These are phyloP conservation scores for Australoheros facetus DNA, from an alignment of 2,797 vertebrate species.

Conservation along the genomic window DNA sequence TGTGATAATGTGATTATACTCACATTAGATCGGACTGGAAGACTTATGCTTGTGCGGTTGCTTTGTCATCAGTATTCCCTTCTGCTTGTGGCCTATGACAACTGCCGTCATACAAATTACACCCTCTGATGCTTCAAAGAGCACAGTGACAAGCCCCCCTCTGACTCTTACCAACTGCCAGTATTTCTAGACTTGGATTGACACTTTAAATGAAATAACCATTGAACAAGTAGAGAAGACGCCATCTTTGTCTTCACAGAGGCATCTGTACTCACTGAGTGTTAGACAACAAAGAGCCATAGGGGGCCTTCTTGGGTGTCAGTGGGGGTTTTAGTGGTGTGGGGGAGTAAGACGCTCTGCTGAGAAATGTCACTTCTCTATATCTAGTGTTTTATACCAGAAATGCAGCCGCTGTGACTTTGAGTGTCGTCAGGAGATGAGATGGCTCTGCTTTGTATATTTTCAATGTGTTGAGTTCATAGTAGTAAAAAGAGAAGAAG, in stretches of 20 bases:
- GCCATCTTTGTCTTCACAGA: slow-evolving; percentile 60
- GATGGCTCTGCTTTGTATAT: slow-evolving; percentile 39
- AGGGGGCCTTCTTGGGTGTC: slow-evolving; percentile 68
- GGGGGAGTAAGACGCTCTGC: slow-evolving; percentile 48
- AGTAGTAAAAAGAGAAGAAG: slow-evolving; percentile 8
- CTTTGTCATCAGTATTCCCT: slow-evolving; percentile 57
- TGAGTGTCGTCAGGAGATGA: slow-evolving; percentile 57
- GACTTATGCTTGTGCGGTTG: slow-evolving; percentile 33
- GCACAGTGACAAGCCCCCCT: slow-evolving; percentile 51
- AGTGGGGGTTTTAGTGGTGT: slow-evolving; percentile 42
- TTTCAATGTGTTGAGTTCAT: slow-evolving; percentile 17
- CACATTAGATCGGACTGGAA: slow-evolving; percentile 20
- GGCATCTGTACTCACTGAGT: slow-evolving; percentile 69
- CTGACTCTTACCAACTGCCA: slow-evolving; percentile 54
- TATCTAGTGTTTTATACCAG: slow-evolving; percentile 50
- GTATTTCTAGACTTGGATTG: slow-evolving; percentile 59
- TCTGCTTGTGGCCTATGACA: slow-evolving; percentile 46
- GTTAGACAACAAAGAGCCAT: slow-evolving; percentile 75
- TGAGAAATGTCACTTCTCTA: slow-evolving; percentile 71
- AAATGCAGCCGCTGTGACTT: slow-evolving; percentile 54
- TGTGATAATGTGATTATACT: slow-evolving; percentile 31
- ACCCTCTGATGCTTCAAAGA: slow-evolving; percentile 54
- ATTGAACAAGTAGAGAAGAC: slow-evolving; percentile 52
- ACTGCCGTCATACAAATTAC: slow-evolving; percentile 51
- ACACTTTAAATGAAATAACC: slow-evolving; percentile 78